Evolutionary conservation across 2,888 invertebrate species (phyloP), one percentile per base, ranked within the genome.

Genomic region (Drosophila diplacantha): DNA sequence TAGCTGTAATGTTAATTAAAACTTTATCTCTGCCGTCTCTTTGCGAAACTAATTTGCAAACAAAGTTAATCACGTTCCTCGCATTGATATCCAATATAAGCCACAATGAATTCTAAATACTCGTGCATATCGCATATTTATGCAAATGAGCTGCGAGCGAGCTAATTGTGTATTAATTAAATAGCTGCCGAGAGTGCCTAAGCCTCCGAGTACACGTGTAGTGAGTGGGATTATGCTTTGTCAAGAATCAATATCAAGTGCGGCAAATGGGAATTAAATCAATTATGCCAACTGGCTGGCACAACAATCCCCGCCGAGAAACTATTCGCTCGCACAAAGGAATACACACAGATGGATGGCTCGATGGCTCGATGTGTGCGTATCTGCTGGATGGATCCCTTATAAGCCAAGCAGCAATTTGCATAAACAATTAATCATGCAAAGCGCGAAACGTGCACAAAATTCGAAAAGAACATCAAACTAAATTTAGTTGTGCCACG

Each of bases 361-460:
- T 11, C 1, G 7, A 8, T 12, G 12, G n/a, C n/a, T n/a, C n/a
- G n/a, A n/a, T 14, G 14, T 37, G 18, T 35, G 35, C 38, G 29
- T 60, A 22, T 55, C 8, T 43, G 47, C 44, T 38, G 34, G 18
- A 41, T 26, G 24, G 53, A 20, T 29, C 61, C 69, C 73, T 64
- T 71, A 63, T 71, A 75, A 80, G 75, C 72, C 63, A 65, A 14
- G 34, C 53, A 72, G 52, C 66, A 74, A 83, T 81, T 81, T 75
- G 81, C 81, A 81, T 81, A 76, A 78, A 69, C 76, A 81, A 81
- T 81, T 80, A 81, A 81, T 80, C 81, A 80, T 80, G 76, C 78
- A 76, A 72, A 78, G 69, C 74, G 72, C 52, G 64, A 83, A 79
- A 79, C 81, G 81, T 83, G 81, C 73, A 67, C 68, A 59, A 83